Evolutionary conservation across 2,797 vertebrate genomes (phyloP).

Genomic region (Poecilia wingei): DNA sequence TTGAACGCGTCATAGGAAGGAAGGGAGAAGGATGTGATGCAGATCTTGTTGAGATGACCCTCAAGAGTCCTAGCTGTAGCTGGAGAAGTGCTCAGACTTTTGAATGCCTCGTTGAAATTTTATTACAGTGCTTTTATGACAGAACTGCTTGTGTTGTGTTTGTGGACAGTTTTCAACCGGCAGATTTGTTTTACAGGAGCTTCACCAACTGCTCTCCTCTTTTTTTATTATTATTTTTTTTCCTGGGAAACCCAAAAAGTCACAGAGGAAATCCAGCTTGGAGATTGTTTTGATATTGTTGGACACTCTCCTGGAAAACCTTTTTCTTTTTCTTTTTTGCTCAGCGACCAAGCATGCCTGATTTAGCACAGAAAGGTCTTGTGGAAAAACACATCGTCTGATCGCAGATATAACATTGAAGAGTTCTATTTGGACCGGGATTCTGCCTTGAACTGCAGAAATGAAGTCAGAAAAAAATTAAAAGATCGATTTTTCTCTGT

Average conservation of each 20-base stretch:
- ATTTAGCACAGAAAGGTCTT: constrained; percentile 56
- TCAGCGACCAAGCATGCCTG: constrained; percentile 52
- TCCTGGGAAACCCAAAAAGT: constrained; percentile 63
- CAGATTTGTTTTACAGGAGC: constrained; percentile 38
- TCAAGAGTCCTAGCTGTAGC: constrained; percentile 20
- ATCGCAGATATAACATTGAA: constrained; percentile 48
- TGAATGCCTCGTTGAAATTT: constrained; percentile 16
- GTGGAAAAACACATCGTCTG: constrained; percentile 61
- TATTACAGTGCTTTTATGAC: neutral
- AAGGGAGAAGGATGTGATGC: constrained; percentile 23
- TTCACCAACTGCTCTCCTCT: constrained; percentile 31
- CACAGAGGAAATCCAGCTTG: constrained; percentile 75
- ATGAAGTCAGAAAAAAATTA: constrained; percentile 2
- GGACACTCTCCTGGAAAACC: constrained; percentile 78
- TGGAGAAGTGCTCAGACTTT: constrained; percentile 9
- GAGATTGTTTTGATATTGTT: constrained; percentile 80
- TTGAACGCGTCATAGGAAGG: constrained; percentile 20
- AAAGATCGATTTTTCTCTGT: neutral
- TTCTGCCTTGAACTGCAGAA: constrained; percentile 1
- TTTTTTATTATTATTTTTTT: constrained; percentile 16
- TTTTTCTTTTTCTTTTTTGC: constrained; percentile 42
- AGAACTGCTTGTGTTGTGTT: constrained; percentile 20
- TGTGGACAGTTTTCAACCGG: constrained; percentile 30
- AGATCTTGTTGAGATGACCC: constrained; percentile 29
- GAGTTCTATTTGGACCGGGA: constrained; percentile 27